Percentiles rank a stretch among this genome's conserved stretches.
phyloP scores from a whole-genome alignment of 2,113 vertebrate genomes.

The Malurus alboscapulatus region DNA sequence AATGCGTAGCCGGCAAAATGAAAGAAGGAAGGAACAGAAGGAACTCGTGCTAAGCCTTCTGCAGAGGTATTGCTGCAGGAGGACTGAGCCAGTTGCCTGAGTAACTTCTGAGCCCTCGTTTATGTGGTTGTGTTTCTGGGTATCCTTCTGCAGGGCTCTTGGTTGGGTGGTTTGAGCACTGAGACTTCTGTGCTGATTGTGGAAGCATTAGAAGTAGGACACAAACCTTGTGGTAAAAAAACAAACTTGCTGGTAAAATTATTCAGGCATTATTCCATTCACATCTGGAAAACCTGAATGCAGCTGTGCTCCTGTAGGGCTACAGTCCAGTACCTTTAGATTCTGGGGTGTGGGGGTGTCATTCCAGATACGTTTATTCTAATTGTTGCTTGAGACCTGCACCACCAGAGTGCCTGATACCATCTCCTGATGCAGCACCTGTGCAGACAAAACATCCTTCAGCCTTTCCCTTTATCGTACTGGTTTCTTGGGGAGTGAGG shows the following conservation, averaged over 20 bases:
- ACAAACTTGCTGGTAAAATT: not conserved
- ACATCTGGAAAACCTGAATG: not conserved
- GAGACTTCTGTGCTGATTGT: not conserved
- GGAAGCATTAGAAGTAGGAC: not conserved
- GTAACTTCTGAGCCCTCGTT: not conserved
- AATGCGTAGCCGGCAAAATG: too few relatives aligned
- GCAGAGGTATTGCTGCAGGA: not conserved
- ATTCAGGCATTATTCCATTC: not conserved
- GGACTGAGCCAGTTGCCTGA: not conserved
- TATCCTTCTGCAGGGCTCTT: not conserved
- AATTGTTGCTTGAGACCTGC: not conserved
- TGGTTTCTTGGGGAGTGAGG: not conserved
- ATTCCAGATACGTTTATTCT: not conserved
- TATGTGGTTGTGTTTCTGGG: not conserved
- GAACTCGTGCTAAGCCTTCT: not conserved
- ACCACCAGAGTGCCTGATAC: not conserved
- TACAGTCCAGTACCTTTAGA: not conserved
- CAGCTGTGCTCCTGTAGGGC: not conserved
- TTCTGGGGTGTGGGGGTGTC: not conserved
- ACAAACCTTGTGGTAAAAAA: not conserved
- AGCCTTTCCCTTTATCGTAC: not conserved
- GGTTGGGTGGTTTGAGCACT: not conserved
- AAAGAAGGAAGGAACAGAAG: not conserved
- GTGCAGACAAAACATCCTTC: not conserved
- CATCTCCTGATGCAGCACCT: not conserved